Evolutionary conservation across 2,888 invertebrate species (phyloP), one percentile per base, ranked within the genome.

Genomic region (Cryptocheilus praepositus): DNA sequence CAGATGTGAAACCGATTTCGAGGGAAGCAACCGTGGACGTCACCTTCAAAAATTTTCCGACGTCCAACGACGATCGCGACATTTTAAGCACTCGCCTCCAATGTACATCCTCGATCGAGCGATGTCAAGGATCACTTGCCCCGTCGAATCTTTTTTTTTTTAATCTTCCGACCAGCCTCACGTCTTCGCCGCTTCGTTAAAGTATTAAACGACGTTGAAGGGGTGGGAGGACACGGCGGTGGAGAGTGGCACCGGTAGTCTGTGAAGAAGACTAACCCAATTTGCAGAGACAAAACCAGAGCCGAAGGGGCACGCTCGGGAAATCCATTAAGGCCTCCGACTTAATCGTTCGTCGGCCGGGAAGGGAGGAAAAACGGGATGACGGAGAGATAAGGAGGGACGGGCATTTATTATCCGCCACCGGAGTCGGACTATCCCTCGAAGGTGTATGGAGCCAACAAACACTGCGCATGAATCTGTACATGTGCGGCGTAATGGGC

Each of bases 291-390:
- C 74, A 70, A 66, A 75, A 69, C 65, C 62, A 61, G 45, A 64
- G 60, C 57, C 22, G 73, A 62, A 70, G 70, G 56, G 64, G 56
- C 65, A 71, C 71, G 65, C 70, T 74, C 71, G 71, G 74, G 68
- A 76, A 76, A 81, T 80, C 80, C 82, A 82, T 83, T 82, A 83
- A 81, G 74, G 74, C 70, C 67, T 74, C 73, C 65, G 74, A 64
- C 71, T 80, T 74, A 71, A 81, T 80, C 75, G 76, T 72, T 75
- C 60, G 51, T 60, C 22, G 51, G 25, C 28, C 16, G 16, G 8
- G 49, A 5, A 16, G 22, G 65, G 18, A 15, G 25, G 49, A 58
- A 15, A 19, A 25, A 22, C n/a, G 8, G 49, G 16, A 22, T 16
- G 46, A 52, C 52, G 44, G 43, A 5, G 57, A 43, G n/a, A n/a